phyloP scores from a whole-genome alignment of 2,888 invertebrate species.

The Parnassius orleans region DNA sequence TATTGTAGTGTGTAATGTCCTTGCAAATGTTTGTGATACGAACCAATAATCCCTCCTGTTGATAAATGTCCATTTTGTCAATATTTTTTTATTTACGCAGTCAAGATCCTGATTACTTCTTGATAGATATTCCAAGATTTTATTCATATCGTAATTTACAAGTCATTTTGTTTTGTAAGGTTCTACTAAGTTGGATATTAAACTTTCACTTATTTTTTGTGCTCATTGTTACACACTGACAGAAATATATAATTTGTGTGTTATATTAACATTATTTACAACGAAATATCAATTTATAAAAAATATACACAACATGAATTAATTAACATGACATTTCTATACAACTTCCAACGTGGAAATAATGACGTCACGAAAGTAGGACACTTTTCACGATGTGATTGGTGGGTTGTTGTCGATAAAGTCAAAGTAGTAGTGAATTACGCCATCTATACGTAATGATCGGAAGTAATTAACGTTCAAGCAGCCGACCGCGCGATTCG shows the following conservation, averaged over 20 bases:
- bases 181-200: constrained; percentile 36
- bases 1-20: constrained; percentile 40
- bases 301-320: constrained; percentile 13
- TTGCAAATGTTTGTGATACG: constrained; percentile 41
- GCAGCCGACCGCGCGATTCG: no score
- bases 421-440: constrained; percentile 34
- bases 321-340: constrained; percentile 58
- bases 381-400: constrained; percentile 69
- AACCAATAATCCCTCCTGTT: constrained; percentile 64
- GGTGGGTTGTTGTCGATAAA: constrained; percentile 54
- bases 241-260: constrained; percentile 27
- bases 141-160: constrained; percentile 64
- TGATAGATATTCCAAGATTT: constrained; percentile 65
- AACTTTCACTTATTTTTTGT: constrained; percentile 31
- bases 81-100: constrained; percentile 44
- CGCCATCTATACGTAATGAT: constrained; percentile 53
- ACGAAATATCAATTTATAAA: constrained; percentile 42
- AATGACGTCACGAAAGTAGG: constrained; percentile 81
- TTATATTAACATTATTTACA: constrained; percentile 26
- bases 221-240: constrained; percentile 30
- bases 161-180: constrained; percentile 57
- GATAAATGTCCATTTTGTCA: constrained; percentile 65
- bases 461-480: neutral
- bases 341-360: constrained; percentile 84
- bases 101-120: constrained; percentile 59